These are phyloP conservation scores for Drosophila pruinosa DNA, from an alignment of 1,140 invertebrate species.

Conservation along the genomic window DNA sequence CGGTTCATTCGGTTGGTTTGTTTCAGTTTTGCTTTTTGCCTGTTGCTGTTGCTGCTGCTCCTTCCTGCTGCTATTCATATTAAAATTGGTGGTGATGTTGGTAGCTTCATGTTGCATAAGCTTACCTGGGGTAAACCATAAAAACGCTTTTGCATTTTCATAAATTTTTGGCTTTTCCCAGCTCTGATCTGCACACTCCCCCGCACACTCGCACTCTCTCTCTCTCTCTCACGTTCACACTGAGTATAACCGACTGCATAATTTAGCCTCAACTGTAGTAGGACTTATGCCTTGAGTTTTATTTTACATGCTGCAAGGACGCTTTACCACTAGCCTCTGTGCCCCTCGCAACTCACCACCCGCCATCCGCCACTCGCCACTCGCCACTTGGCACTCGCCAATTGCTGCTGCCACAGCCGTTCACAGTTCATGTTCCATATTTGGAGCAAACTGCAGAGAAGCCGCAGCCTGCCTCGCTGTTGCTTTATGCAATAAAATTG, in stretches of 20 bases:
- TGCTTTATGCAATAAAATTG: slow-evolving; percentile 70
- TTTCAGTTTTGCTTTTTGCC: slow-evolving; percentile 62
- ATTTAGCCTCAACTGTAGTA: slow-evolving; percentile 47
- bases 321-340: background rate
- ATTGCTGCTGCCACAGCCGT: slow-evolving; percentile 24
- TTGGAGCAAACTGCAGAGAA: slow-evolving; percentile 10
- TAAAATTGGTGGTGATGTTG: slow-evolving; percentile 51
- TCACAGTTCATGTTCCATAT: slow-evolving; percentile 39
- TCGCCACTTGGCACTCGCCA: slow-evolving; percentile 6
- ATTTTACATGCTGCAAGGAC: slow-evolving; percentile 39
- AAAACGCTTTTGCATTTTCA: slow-evolving; percentile 81
- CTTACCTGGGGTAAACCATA: slow-evolving; percentile 76
- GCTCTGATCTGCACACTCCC: background rate
- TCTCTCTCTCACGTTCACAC: slow-evolving; percentile 6
- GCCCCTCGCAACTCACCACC: slow-evolving; percentile 4
- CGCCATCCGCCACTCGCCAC: slow-evolving; percentile 2
- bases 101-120: slow-evolving; percentile 34
- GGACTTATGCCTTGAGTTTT: slow-evolving; percentile 50
- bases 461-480: background rate
- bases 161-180: slow-evolving; percentile 68
- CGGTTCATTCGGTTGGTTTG: slow-evolving; percentile 9
- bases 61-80: slow-evolving; percentile 63
- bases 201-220: background rate
- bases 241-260: slow-evolving; percentile 59
- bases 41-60: slow-evolving; percentile 9